Evolutionary conservation across 1,140 invertebrate genomes (phyloP).

Genomic region (Aplysia californica): DNA sequence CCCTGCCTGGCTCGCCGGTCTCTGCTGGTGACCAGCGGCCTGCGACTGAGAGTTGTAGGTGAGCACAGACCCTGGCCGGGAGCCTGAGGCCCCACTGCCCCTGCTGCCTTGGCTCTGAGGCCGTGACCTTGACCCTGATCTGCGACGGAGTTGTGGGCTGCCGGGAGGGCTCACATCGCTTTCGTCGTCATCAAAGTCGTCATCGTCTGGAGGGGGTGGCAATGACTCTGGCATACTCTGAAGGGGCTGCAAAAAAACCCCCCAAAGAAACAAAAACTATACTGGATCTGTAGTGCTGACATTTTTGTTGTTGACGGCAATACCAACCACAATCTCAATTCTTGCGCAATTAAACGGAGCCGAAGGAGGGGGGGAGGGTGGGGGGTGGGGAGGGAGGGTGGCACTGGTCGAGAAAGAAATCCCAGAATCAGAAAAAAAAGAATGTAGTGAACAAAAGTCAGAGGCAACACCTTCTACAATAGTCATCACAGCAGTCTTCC

Average conservation of each 20-base stretch:
- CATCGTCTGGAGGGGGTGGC: constrained; percentile 35
- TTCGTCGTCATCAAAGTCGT: constrained; percentile 48
- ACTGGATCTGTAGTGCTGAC: too few species aligned
- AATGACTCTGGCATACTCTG: constrained; percentile 57
- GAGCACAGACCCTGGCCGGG: constrained; percentile 44
- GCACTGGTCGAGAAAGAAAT: too few species aligned
- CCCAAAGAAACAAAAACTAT: too few species aligned
- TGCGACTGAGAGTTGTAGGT: background rate
- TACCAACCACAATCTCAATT: too few species aligned
- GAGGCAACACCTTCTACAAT: too few species aligned
- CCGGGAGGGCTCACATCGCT: constrained; percentile 37
- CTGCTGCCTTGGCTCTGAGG: constrained; percentile 9
- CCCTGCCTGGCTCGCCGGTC: constrained; percentile 41
- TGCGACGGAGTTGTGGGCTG: constrained; percentile 11
- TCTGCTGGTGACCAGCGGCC: background rate
- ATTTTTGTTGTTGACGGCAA: too few species aligned
- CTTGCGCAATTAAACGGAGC: too few species aligned
- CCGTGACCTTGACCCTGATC: constrained; percentile 32
- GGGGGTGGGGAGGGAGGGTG: too few species aligned
- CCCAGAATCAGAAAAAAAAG: too few species aligned
- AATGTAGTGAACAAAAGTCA: too few species aligned
- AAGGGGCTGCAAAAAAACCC: constrained; percentile 48
- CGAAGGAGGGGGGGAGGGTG: too few species aligned
- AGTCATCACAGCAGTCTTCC: background rate
- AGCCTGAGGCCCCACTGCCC: constrained; percentile 1